These are phyloP conservation scores for Stenolophus ochropezus DNA, from an alignment of 2,888 invertebrate species.

Conservation along the genomic window DNA sequence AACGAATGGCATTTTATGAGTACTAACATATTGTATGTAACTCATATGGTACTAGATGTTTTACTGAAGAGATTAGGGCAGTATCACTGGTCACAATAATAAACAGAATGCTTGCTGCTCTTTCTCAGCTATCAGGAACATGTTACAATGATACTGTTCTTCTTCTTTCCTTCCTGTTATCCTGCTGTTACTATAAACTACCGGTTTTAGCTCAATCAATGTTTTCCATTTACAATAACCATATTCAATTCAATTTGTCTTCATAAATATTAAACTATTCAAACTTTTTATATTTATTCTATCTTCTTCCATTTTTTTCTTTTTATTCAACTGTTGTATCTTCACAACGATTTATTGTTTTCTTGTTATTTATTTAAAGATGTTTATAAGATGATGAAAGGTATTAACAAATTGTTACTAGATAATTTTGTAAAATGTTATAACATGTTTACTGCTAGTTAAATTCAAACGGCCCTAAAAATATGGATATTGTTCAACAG, in stretches of 20 bases:
- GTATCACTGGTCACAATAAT: not conserved
- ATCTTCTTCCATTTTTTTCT: not conserved
- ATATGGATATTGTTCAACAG: conserved; percentile 58
- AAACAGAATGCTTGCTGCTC: conserved; percentile 27
- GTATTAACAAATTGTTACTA: conserved; percentile 59
- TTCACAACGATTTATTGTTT: conserved; percentile 43
- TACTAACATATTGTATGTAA: conserved; percentile 40
- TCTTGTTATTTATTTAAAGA: conserved; percentile 56
- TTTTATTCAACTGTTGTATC: not conserved
- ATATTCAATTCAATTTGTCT: conserved; percentile 8
- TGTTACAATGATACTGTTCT: conserved; percentile 33
- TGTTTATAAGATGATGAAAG: conserved; percentile 52
- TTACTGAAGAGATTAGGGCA: conserved; percentile 9
- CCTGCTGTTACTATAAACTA: conserved; percentile 42
- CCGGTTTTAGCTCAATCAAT: conserved; percentile 40
- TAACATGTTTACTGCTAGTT: conserved; percentile 59
- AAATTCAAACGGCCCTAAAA: conserved; percentile 60
- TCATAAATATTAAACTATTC: conserved; percentile 24
- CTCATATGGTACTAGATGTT: conserved; percentile 44
- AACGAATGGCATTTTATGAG: conserved; percentile 20
- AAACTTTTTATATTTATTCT: conserved; percentile 36
- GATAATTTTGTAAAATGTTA: conserved; percentile 60
- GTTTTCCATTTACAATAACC: conserved; percentile 45
- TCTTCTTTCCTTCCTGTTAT: conserved; percentile 47
- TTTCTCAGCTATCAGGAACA: conserved; percentile 46